Evolutionary conservation across 2,888 invertebrate species (phyloP).

Genomic region (Cecidostiba fungosa): DNA sequence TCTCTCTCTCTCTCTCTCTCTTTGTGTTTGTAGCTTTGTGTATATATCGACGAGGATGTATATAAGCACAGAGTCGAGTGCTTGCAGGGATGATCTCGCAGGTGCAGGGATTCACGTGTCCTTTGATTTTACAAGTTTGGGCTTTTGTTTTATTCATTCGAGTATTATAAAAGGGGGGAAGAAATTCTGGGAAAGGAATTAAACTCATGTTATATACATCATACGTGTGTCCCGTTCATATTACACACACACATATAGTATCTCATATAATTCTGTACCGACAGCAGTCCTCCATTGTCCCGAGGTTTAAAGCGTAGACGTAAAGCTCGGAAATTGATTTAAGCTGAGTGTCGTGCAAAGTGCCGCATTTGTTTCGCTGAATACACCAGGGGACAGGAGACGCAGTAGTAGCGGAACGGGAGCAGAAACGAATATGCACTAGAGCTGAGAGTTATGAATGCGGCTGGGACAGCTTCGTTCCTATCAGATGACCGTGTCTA

Average conservation of each 20-base stretch:
- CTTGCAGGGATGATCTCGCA: background rate
- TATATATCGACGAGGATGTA: background rate
- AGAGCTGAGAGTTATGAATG: background rate
- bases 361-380: constrained; percentile 5
- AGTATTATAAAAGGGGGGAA: background rate
- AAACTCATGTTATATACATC: too few species aligned
- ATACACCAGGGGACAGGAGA: background rate
- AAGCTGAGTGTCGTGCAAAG: constrained; percentile 34
- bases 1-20: background rate
- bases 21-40: background rate
- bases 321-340: constrained; percentile 48
- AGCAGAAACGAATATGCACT: background rate
- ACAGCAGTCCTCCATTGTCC: background rate
- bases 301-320: background rate
- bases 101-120: background rate
- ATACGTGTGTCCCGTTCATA: too few species aligned
- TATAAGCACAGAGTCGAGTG: background rate
- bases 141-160: background rate
- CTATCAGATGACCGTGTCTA: background rate
- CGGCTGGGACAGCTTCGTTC: background rate
- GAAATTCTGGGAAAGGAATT: too few species aligned
- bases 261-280: too few species aligned
- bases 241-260: too few species aligned
- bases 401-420: background rate
- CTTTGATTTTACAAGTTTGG: background rate